phyloP scores from a whole-genome alignment of 2,113 vertebrate species.

The Ancistrus triradiatus region DNA sequence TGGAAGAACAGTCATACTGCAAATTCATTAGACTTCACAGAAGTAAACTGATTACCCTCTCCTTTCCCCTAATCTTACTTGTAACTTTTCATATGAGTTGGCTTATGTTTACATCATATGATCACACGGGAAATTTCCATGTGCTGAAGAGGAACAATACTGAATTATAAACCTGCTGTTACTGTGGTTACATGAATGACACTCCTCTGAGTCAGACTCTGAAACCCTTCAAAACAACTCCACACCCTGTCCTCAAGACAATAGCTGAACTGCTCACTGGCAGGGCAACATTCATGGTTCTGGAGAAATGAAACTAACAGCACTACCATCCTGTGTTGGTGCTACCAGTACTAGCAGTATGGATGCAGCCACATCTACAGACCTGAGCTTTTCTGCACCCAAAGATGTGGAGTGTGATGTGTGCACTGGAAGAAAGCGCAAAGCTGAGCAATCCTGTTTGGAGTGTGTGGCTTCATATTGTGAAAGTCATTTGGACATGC shows the following conservation, averaged over 20 bases:
- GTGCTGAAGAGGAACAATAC: too few relatives aligned
- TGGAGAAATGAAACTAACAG: slow-evolving; percentile 34
- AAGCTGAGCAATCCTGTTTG: slow-evolving; percentile 30
- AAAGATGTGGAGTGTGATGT: slow-evolving; percentile 16
- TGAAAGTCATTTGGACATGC: slow-evolving; percentile 26
- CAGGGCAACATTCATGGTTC: too few relatives aligned
- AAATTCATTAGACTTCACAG: too few relatives aligned
- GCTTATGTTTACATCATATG: too few relatives aligned
- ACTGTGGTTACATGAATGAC: too few relatives aligned
- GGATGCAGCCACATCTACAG: neutral
- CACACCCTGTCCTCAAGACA: slow-evolving; percentile 10
- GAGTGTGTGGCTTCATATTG: slow-evolving; percentile 28
- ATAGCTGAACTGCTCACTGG: too few relatives aligned
- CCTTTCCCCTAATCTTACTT: too few relatives aligned
- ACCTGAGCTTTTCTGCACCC: neutral
- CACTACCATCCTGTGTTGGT: neutral
- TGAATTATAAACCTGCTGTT: too few relatives aligned
- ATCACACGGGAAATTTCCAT: too few relatives aligned
- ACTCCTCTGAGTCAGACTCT: slow-evolving; percentile 23
- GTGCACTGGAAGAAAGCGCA: slow-evolving; percentile 27
- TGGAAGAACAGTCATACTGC: too few relatives aligned
- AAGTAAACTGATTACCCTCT: too few relatives aligned
- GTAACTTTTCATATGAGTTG: too few relatives aligned
- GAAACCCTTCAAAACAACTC: neutral
- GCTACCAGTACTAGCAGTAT: neutral